Evolutionary conservation across 2,888 invertebrate species (phyloP), one percentile per base, ranked within the genome.

Genomic region (Mantis religiosa): DNA sequence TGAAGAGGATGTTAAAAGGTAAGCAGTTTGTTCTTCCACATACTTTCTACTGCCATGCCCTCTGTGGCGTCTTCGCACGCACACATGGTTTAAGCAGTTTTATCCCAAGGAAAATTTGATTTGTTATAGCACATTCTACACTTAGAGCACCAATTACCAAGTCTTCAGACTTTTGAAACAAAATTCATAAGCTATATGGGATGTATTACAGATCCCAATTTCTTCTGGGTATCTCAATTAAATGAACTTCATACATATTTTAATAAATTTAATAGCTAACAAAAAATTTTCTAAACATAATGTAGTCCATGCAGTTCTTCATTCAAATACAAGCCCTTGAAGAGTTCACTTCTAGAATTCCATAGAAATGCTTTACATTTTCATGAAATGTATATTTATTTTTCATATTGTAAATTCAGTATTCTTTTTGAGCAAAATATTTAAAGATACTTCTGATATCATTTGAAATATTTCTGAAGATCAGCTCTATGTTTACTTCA

Each of bases 1-100:
- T 82, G 88, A 88, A 87, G 89, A 89, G 85, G 89, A 89, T 87
- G 41, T 30, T 27, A 89, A 88, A 82, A 89, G 89, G 89, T 88
- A 88, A 89, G 89, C 85, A 89, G 89, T 84, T 41, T 83, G 87
- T 83, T 54, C 71, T 87, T 89, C 34, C n/a, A 54, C 84, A 87
- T 81, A 71, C 81, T n/a, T 41, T 71, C 82, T 85, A 82, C 88
- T 88, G 71, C 88, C 71, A 71, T 71, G 28, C 84, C 83, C 71
- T 88, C 88, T 88, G 86, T 86, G 86, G 86, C 86, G 86, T 86
- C 86, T 86, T 86, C 86, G 30, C 30, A 81, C 86, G 86, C 86
- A 81, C 81, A 86, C 86, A 86, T 2, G 54, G 54, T 20, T 71
- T 25, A 71, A 20, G 54, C 54, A 71, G 54, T 71, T 71, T 71